Conservation (phyloP, 2,797 vertebrate genomes). For the Pelobates cultripes region DNA sequence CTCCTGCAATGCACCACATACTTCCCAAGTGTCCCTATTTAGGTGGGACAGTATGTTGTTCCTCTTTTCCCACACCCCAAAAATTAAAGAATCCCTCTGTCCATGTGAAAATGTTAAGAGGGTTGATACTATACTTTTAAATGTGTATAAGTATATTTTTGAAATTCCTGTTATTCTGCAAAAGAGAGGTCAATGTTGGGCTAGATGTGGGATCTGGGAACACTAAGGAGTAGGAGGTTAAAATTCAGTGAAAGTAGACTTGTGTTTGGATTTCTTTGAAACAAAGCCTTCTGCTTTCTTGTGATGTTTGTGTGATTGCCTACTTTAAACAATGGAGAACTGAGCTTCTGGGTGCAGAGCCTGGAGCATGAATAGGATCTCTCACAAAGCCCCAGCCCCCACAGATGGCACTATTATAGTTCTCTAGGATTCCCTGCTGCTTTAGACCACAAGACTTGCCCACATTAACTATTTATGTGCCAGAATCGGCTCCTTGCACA, state of each 20-base stretch:
- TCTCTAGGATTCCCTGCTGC: conserved; percentile 28
- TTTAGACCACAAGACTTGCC: conserved; percentile 16
- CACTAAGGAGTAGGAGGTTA: background rate
- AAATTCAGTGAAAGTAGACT: background rate
- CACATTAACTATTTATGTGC: conserved; percentile 33
- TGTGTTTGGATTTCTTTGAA: background rate
- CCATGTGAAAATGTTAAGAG: no score
- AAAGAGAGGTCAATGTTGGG: background rate
- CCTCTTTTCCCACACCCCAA: no score
- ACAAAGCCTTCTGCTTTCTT: conserved; percentile 25
- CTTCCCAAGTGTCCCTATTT: no score
- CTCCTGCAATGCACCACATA: no score
- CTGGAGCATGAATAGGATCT: conserved; percentile 44
- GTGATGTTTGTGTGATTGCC: conserved; percentile 35
- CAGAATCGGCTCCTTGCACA: background rate
- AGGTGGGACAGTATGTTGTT: no score
- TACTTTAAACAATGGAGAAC: conserved; percentile 48
- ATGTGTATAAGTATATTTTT: no score
- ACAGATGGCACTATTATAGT: conserved; percentile 48
- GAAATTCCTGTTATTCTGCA: background rate
- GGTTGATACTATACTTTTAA: no score
- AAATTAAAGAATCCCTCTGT: no score
- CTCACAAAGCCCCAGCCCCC: conserved; percentile 44
- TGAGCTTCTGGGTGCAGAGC: conserved; percentile 30
- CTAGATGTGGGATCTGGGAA: no score